Evolutionary conservation across 1,140 invertebrate genomes (phyloP).

Genomic region (Ephestia elutella): DNA sequence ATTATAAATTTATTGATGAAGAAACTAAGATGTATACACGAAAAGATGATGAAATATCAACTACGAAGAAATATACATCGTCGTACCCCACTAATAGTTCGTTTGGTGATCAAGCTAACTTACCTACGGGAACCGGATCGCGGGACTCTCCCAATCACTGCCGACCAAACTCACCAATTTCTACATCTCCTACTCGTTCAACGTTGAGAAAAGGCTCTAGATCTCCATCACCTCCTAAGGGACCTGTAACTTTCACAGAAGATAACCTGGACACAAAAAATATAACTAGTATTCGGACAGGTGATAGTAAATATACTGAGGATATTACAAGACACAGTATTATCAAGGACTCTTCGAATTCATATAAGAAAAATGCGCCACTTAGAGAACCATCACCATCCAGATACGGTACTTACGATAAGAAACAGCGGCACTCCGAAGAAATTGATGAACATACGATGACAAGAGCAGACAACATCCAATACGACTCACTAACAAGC

Average conservation of each 20-base stretch:
- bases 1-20: slow-evolving; percentile 56
- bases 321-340: not conserved
- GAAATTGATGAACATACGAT: slow-evolving; percentile 10
- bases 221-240: slow-evolving; percentile 26
- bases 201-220: slow-evolving; percentile 16
- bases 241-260: slow-evolving; percentile 19
- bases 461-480: slow-evolving; percentile 12
- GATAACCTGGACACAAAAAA: slow-evolving; percentile 4
- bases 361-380: slow-evolving; percentile 15
- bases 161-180: slow-evolving; percentile 1
- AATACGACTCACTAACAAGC: slow-evolving; percentile 21
- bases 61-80: not conserved
- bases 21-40: slow-evolving; percentile 54
- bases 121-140: slow-evolving; percentile 19
- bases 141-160: slow-evolving; percentile 17
- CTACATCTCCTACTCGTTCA: not conserved
- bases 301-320: not conserved
- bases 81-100: slow-evolving; percentile 1
- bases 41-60: not conserved
- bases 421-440: slow-evolving; percentile 19
- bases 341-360: not conserved
- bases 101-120: slow-evolving; percentile 17
- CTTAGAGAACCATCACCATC: slow-evolving; percentile 25
- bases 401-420: slow-evolving; percentile 38
- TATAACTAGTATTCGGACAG: not conserved